Conservation (phyloP, 2,797 vertebrate genomes). For the Psittacula derbiana region DNA sequence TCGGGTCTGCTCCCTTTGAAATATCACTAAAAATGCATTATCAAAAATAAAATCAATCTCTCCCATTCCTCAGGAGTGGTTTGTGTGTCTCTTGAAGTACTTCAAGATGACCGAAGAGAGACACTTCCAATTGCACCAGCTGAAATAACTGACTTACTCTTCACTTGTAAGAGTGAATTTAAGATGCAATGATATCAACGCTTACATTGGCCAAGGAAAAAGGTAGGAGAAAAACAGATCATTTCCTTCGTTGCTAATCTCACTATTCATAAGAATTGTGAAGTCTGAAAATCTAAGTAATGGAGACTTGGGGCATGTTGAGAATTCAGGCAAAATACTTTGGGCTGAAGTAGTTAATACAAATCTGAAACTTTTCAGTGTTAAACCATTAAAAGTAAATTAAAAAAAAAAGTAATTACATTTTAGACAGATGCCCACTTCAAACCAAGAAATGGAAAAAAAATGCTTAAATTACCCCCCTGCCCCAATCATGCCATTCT, state of each 20-base stretch:
- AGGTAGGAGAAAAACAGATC: not conserved
- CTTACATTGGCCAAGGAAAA: not conserved
- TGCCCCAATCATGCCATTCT: not conserved
- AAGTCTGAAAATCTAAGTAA: not conserved
- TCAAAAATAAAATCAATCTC: not conserved
- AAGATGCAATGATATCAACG: not conserved
- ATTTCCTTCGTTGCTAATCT: not conserved
- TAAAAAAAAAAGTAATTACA: not conserved
- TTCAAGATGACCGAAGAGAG: not conserved
- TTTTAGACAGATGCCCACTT: not conserved
- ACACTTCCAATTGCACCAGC: not conserved
- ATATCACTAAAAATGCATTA: not conserved
- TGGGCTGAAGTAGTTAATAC: not conserved
- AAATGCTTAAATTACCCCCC: not conserved
- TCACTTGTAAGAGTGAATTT: not conserved
- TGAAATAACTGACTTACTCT: slow-evolving; percentile 22
- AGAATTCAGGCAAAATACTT: slow-evolving; percentile 5
- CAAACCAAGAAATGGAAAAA: not conserved
- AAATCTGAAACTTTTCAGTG: not conserved
- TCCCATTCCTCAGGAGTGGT: not conserved
- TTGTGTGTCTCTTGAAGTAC: not conserved
- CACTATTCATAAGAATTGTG: not conserved
- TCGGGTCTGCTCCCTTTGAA: not conserved
- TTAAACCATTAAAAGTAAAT: not conserved
- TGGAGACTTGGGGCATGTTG: not conserved